phyloP scores from a whole-genome alignment of 2,797 vertebrate genomes.

The Mormyrops boulengeri region DNA sequence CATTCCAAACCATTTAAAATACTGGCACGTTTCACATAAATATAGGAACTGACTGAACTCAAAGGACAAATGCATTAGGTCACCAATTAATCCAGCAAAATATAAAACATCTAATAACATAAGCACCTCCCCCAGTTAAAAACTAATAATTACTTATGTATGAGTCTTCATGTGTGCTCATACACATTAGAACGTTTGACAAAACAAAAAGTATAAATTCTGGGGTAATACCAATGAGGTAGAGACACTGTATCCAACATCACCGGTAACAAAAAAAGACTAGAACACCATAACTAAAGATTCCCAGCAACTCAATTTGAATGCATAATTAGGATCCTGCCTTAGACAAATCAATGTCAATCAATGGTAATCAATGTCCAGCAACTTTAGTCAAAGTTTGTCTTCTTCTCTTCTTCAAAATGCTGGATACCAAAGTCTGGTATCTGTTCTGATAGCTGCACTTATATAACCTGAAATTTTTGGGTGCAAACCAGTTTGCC shows the following conservation, averaged over 20 bases:
- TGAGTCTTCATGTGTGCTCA: not conserved
- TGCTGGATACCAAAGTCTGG: not conserved
- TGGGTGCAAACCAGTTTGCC: conserved; percentile 79
- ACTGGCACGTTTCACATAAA: not conserved
- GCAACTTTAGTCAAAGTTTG: not conserved
- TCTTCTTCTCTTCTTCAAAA: not conserved
- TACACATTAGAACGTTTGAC: not conserved
- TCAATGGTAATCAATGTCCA: not conserved
- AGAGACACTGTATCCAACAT: not conserved
- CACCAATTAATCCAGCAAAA: not conserved
- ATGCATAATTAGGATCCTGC: not conserved
- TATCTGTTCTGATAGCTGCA: not conserved
- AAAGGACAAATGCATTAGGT: not conserved
- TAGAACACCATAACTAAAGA: not conserved
- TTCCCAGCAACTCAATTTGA: not conserved
- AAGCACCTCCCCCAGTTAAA: not conserved
- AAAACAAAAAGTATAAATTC: not conserved
- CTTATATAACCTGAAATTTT: conserved; percentile 73
- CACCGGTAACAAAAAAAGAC: not conserved
- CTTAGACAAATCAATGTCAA: not conserved
- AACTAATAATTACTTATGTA: not conserved
- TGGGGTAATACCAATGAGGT: not conserved
- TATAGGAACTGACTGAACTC: not conserved
- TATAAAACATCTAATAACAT: not conserved
- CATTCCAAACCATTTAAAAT: conserved; percentile 5